Evolutionary conservation across 92 coral and sea anemone genomes (phyloP).

Genomic region (Epizoanthus stellaris): DNA sequence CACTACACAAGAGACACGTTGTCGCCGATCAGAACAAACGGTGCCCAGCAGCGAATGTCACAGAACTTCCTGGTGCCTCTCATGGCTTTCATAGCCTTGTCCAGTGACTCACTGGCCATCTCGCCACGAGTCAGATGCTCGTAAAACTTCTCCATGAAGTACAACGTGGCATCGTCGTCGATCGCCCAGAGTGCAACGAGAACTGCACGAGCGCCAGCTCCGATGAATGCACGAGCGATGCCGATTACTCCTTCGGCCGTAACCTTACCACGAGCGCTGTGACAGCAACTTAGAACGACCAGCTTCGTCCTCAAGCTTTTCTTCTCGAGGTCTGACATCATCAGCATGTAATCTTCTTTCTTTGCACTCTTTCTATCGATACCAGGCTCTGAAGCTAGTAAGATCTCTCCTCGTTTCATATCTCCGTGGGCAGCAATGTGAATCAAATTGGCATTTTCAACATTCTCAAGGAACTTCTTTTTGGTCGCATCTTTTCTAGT

Average conservation of each 20-base stretch:
- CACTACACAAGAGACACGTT: conserved; percentile 8
- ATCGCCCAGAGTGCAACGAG: conserved; percentile 55
- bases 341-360: conserved; percentile 34
- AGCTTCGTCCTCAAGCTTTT: conserved; percentile 29
- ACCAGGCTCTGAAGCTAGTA: conserved; percentile 26
- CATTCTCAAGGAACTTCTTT: conserved; percentile 15
- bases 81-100: conserved; percentile 41
- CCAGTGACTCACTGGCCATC: conserved; percentile 41
- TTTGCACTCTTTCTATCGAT: background rate
- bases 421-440: conserved; percentile 60
- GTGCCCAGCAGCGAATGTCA: conserved; percentile 39
- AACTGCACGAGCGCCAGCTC: conserved; percentile 57
- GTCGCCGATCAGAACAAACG: conserved; percentile 59
- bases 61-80: conserved; percentile 28
- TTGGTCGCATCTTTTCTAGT: conserved; percentile 46
- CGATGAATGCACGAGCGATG: conserved; percentile 55
- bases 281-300: conserved; percentile 59
- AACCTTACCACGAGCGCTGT: conserved; percentile 48
- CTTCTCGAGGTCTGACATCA: conserved; percentile 24
- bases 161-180: conserved; percentile 45
- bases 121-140: conserved; percentile 30
- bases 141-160: conserved; percentile 53
- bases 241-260: conserved; percentile 60
- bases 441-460: conserved; percentile 29
- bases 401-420: conserved; percentile 48